Percentiles rank a stretch among this genome's conserved stretches.
These are phyloP conservation scores for Tribolium freemani DNA, from an alignment of 2,888 invertebrate species.

Conservation along the genomic window DNA sequence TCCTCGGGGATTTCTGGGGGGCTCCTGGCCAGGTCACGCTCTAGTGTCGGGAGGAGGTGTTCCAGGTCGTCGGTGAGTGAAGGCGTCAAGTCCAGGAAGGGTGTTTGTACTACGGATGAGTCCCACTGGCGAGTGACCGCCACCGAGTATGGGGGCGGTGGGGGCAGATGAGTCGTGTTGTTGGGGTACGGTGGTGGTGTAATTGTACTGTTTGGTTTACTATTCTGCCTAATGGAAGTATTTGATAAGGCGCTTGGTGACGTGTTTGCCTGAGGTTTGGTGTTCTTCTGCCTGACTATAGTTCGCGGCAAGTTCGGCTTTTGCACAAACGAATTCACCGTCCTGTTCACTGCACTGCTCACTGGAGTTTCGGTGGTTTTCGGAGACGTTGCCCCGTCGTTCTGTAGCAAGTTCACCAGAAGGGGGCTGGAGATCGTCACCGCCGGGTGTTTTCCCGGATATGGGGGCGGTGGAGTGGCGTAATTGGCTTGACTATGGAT, in stretches of 20 bases:
- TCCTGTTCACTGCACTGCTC: conserved; percentile 38
- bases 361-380: conserved; percentile 19
- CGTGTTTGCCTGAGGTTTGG: conserved; percentile 53
- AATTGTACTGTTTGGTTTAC: conserved; percentile 48
- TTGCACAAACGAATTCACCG: conserved; percentile 36
- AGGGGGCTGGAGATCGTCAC: conserved; percentile 90
- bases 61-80: conserved; percentile 73
- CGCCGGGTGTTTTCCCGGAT: conserved; percentile 62
- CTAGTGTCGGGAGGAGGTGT: conserved; percentile 75
- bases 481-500: conserved; percentile 78
- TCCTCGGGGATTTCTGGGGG: conserved; percentile 70
- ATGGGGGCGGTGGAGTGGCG: conserved; percentile 58
- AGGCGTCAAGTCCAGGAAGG: conserved; percentile 65
- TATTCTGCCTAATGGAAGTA: conserved; percentile 57
- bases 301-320: conserved; percentile 30
- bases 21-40: conserved; percentile 72
- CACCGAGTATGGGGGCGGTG: conserved; percentile 59
- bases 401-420: conserved; percentile 92
- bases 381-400: conserved; percentile 75
- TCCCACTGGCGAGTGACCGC: conserved; percentile 58
- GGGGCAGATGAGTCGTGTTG: conserved; percentile 49
- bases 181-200: conserved; percentile 23
- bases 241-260: conserved; percentile 62
- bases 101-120: conserved; percentile 51
- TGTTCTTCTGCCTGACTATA: conserved; percentile 25